Conservation (phyloP, 2,113 vertebrate genomes). For the Alligator sinensis region DNA sequence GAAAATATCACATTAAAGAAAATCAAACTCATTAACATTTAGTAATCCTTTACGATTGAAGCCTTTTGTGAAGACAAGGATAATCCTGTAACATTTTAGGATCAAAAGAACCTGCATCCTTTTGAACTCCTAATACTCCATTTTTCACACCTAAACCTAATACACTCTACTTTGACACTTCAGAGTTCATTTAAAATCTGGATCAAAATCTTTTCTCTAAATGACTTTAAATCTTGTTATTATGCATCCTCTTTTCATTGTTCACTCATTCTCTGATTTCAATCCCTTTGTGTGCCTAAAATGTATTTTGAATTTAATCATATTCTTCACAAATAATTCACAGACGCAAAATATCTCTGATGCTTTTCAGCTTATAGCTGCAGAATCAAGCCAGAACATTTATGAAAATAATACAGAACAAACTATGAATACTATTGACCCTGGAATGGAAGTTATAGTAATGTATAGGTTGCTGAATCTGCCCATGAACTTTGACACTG, state of each 20-base stretch:
- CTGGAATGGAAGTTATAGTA: not conserved
- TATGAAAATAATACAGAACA: not conserved
- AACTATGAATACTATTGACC: not conserved
- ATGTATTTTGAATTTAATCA: not conserved
- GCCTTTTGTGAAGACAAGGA: not conserved
- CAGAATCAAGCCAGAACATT: not conserved
- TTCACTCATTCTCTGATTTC: not conserved
- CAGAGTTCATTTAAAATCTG: not conserved
- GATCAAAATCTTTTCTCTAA: not conserved
- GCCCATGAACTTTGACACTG: not conserved
- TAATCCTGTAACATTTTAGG: not conserved
- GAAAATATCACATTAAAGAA: not conserved
- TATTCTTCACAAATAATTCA: not conserved
- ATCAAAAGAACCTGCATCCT: not conserved
- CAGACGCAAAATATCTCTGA: not conserved
- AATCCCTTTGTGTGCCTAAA: not conserved
- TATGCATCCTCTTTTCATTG: not conserved
- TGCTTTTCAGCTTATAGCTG: not conserved
- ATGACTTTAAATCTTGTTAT: not conserved
- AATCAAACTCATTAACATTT: not conserved
- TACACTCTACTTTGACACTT: not conserved
- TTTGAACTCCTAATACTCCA: not conserved
- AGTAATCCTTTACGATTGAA: not conserved
- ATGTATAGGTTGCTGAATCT: not conserved
- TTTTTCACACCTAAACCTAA: conserved; percentile 3